These are phyloP conservation scores for Synaphobranchus kaupii DNA, from an alignment of 2,797 vertebrate genomes.

Conservation along the genomic window DNA sequence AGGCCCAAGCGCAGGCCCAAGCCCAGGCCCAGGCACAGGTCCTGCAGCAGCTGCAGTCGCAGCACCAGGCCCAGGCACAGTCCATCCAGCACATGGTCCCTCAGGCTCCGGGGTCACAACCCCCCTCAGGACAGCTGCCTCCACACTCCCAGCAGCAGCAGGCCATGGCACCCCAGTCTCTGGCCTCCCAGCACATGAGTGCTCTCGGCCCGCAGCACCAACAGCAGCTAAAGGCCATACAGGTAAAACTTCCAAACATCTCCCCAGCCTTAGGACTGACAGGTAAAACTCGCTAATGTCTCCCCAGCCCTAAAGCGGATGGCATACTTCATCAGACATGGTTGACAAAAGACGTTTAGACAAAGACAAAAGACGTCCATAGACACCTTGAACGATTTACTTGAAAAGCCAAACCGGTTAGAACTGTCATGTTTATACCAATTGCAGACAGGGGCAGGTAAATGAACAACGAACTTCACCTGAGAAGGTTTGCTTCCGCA, in stretches of 20 bases:
- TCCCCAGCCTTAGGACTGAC: neutral
- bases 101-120: slow-evolving; percentile 55
- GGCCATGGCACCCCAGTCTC: slow-evolving; percentile 80
- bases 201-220: slow-evolving; percentile 76
- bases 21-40: slow-evolving; percentile 65
- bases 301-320: neutral
- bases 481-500: too few species aligned
- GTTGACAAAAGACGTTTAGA: too few species aligned
- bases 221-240: slow-evolving; percentile 76
- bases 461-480: too few species aligned
- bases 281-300: too few species aligned
- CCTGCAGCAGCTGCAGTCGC: slow-evolving; percentile 48
- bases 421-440: too few species aligned
- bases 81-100: slow-evolving; percentile 76
- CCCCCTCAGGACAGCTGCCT: slow-evolving; percentile 79
- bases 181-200: slow-evolving; percentile 77
- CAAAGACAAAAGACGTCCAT: too few species aligned
- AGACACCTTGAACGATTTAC: too few species aligned
- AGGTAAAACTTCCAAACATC: slow-evolving; percentile 62
- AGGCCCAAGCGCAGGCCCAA: slow-evolving; percentile 42
- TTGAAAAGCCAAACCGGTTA: too few species aligned
- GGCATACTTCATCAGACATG: too few species aligned
- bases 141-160: slow-evolving; percentile 74
- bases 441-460: too few species aligned
- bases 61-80: slow-evolving; percentile 34